Conservation (phyloP, 2,888 invertebrate genomes). For the Amitus sp. region DNA sequence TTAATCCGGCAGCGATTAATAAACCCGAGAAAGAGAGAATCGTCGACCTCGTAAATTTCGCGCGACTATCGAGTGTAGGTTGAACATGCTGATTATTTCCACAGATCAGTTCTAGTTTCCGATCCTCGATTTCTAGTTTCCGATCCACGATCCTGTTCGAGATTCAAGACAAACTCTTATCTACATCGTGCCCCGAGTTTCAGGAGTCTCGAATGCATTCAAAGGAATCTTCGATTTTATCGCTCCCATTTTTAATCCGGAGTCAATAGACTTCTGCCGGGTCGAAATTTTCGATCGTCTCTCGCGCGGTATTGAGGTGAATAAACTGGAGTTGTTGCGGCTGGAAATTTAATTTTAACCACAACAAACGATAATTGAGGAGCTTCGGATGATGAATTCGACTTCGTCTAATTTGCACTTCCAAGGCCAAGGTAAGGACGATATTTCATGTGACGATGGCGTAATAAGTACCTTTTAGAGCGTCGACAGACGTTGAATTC, state of each 20-base stretch:
- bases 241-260: background rate
- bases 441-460: no score
- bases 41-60: constrained; percentile 45
- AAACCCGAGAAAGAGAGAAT: constrained; percentile 44
- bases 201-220: no score
- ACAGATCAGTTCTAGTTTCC: constrained; percentile 35
- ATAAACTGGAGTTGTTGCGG: no score
- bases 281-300: background rate
- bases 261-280: background rate
- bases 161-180: background rate
- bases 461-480: no score
- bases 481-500: no score
- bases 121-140: constrained; percentile 1
- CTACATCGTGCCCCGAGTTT: no score
- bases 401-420: no score
- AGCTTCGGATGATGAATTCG: no score
- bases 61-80: constrained; percentile 43
- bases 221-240: background rate
- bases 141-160: background rate
- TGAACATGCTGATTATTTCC: constrained; percentile 44
- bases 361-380: no score
- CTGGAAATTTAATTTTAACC: no score
- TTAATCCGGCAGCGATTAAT: constrained; percentile 56
- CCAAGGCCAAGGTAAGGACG: no score
- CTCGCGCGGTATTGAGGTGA: no score